phyloP scores from a whole-genome alignment of 2,797 vertebrate species.

The Peromyscus melanophrys region DNA sequence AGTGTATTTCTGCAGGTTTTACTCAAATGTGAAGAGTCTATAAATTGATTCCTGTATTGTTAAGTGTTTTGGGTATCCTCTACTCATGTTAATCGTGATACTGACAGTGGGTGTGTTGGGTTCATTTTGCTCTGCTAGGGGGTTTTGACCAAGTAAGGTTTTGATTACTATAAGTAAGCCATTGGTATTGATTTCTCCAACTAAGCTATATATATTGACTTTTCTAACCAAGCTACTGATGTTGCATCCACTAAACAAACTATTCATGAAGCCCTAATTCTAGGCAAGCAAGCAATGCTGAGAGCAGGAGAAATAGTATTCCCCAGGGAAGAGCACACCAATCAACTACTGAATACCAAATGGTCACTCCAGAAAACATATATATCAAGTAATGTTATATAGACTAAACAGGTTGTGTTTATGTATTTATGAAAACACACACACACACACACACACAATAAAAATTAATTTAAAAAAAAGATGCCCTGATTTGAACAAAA shows the following conservation, averaged over 20 bases:
- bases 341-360: neutral
- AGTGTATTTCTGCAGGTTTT: neutral
- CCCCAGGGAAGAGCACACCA: neutral
- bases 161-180: neutral
- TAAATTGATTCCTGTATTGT: neutral
- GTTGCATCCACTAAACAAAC: neutral
- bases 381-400: neutral
- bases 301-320: neutral
- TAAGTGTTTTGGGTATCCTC: neutral
- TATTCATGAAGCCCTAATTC: neutral
- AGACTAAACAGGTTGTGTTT: neutral
- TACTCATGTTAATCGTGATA: neutral
- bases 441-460: neutral
- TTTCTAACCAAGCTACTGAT: neutral
- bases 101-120: neutral
- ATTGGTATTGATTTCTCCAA: neutral
- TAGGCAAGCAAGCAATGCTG: neutral
- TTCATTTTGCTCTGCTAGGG: neutral
- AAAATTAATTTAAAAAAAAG: neutral
- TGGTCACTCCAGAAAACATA: neutral
- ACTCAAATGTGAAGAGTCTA: neutral
- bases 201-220: neutral
- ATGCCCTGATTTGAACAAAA: neutral
- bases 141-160: neutral
- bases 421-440: neutral